Conservation (phyloP, 2,113 vertebrate species). For the Festucalex cinctus region DNA sequence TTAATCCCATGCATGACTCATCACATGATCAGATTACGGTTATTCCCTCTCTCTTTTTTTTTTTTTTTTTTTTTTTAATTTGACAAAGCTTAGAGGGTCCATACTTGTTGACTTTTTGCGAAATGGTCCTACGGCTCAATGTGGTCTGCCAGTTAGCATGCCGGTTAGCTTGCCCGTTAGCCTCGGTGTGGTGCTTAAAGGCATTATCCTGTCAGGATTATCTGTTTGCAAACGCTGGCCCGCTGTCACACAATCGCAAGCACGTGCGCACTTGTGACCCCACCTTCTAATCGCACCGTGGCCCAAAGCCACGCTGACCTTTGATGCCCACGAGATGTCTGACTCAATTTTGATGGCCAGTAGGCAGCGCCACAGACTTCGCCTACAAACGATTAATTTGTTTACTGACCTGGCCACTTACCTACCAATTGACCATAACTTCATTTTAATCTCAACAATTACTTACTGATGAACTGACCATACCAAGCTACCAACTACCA, state of each 20-base stretch:
- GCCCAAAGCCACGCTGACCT: constrained; percentile 21
- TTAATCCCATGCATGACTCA: constrained; percentile 2
- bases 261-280: not conserved
- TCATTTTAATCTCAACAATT: too few species aligned
- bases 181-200: not conserved
- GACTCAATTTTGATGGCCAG: constrained; percentile 2
- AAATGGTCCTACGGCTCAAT: not conserved
- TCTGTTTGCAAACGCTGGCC: not conserved
- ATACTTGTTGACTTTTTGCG: not conserved
- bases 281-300: not conserved
- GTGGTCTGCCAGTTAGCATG: not conserved
- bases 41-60: not conserved
- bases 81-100: not conserved
- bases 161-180: not conserved
- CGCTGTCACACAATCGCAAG: not conserved
- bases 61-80: too few species aligned
- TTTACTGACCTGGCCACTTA: too few species aligned
- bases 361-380: not conserved
- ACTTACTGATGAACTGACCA: too few species aligned
- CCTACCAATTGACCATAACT: too few species aligned
- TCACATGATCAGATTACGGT: not conserved
- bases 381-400: not conserved
- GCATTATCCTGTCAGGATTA: constrained; percentile 2
- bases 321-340: not conserved
- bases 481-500: too few species aligned